A percentile compares a stretch with the other conserved stretches of the same genome.
These are phyloP conservation scores for Thermophis baileyi DNA, from an alignment of 2,113 vertebrate genomes.

Conservation along the genomic window DNA sequence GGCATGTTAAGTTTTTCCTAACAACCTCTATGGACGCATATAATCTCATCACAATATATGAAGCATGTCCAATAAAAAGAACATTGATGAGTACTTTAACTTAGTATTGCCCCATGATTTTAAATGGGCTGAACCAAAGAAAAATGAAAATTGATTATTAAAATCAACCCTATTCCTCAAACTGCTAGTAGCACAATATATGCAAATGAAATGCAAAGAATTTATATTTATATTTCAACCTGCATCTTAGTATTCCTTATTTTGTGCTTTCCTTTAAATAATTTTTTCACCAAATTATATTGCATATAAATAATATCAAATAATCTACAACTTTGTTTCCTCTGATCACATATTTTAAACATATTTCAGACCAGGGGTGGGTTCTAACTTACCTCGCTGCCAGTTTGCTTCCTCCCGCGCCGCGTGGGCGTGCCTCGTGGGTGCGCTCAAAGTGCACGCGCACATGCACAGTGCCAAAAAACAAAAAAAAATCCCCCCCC, in stretches of 20 bases:
- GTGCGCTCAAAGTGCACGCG: no score
- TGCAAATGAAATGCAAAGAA: slow-evolving; percentile 47
- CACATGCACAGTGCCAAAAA: no score
- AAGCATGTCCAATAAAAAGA: slow-evolving; percentile 72
- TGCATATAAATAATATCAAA: neutral
- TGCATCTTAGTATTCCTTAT: neutral
- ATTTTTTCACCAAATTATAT: neutral
- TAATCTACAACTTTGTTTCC: neutral
- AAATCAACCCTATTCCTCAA: slow-evolving; percentile 43
- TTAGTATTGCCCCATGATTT: slow-evolving; percentile 64
- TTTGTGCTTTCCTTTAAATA: slow-evolving; percentile 1
- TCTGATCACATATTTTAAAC: neutral
- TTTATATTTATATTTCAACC: slow-evolving; percentile 21
- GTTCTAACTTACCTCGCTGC: no score
- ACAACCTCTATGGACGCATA: slow-evolving; percentile 62
- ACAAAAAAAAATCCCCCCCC: no score
- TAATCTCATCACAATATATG: slow-evolving; percentile 69
- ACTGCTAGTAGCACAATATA: slow-evolving; percentile 26
- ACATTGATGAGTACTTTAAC: slow-evolving; percentile 66
- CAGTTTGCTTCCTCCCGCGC: no score
- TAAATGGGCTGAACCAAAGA: slow-evolving; percentile 59
- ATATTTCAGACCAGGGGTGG: neutral
- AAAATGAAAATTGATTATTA: slow-evolving; percentile 59
- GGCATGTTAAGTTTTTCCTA: slow-evolving; percentile 70
- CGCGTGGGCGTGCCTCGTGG: no score